Conservation (phyloP, 2,797 vertebrate species). For the Taeniopygia guttata region DNA sequence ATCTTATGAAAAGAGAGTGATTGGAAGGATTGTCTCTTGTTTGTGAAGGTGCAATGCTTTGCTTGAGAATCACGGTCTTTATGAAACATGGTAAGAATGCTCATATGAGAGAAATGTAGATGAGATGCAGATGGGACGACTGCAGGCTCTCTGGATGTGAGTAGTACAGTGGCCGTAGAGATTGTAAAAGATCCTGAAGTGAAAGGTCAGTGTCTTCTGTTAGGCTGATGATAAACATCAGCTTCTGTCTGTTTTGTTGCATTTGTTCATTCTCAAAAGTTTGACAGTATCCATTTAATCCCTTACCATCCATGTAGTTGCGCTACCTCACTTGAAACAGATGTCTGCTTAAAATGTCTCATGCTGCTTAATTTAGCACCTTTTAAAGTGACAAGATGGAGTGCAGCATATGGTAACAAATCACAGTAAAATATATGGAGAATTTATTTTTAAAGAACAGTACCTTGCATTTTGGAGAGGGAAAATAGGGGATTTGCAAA, state of each 20-base stretch:
- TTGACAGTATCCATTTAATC: not conserved
- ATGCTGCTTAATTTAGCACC: conserved; percentile 15
- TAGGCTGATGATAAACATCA: not conserved
- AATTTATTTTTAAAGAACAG: not conserved
- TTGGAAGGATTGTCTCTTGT: not conserved
- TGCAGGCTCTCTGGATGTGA: not conserved
- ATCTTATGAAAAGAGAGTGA: not conserved
- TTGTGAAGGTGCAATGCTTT: not conserved
- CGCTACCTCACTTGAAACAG: conserved; percentile 3
- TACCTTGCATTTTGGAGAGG: not conserved
- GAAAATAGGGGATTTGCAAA: not conserved
- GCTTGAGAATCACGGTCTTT: not conserved
- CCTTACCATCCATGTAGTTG: not conserved
- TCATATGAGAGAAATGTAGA: not conserved
- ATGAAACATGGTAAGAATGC: not conserved
- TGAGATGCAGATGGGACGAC: not conserved
- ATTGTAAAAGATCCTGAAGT: not conserved
- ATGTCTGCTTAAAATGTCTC: conserved; percentile 3
- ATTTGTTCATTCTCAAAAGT: not conserved
- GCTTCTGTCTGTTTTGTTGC: not conserved
- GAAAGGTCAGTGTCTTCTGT: not conserved
- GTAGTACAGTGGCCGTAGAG: not conserved
- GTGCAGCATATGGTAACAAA: not conserved
- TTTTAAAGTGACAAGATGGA: conserved; percentile 15
- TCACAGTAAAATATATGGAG: not conserved